Evolutionary conservation across 2,113 vertebrate genomes (phyloP).

Genomic region (Hemiprocne comata): DNA sequence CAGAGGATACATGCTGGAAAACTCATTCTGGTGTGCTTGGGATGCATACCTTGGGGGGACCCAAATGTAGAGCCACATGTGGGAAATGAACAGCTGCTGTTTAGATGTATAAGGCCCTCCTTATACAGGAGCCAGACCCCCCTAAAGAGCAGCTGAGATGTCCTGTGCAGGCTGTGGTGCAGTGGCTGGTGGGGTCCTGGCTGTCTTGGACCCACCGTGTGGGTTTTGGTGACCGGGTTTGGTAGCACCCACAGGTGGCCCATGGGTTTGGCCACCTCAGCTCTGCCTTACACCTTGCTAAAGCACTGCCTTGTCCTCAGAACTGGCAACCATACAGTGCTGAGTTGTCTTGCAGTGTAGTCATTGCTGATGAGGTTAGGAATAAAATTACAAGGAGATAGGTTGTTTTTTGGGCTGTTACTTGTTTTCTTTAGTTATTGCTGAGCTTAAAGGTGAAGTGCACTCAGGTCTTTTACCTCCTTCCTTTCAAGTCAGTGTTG

Average conservation of each 20-base stretch:
- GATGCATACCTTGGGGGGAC: fast-evolving
- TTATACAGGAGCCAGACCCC: too few species aligned
- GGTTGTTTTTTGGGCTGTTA: background rate
- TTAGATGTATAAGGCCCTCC: background rate
- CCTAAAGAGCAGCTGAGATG: background rate
- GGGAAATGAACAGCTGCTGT: background rate
- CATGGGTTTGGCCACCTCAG: background rate
- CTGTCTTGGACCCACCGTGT: background rate
- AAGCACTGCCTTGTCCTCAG: background rate
- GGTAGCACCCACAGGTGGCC: background rate
- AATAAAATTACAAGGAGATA: background rate
- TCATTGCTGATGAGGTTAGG: background rate
- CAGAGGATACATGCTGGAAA: background rate
- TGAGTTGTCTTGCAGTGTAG: background rate
- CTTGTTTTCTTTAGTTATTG: background rate
- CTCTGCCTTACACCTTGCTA: background rate
- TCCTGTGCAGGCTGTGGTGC: fast-evolving
- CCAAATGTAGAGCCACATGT: fast-evolving
- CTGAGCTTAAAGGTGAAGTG: background rate
- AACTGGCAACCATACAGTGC: fast-evolving
- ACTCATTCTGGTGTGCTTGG: background rate
- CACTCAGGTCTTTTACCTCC: background rate
- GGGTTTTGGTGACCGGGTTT: background rate
- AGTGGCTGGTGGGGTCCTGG: background rate
- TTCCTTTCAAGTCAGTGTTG: background rate